Evolutionary conservation across 2,888 invertebrate genomes (phyloP).

Genomic region (Chaetogeoica ovagalla): DNA sequence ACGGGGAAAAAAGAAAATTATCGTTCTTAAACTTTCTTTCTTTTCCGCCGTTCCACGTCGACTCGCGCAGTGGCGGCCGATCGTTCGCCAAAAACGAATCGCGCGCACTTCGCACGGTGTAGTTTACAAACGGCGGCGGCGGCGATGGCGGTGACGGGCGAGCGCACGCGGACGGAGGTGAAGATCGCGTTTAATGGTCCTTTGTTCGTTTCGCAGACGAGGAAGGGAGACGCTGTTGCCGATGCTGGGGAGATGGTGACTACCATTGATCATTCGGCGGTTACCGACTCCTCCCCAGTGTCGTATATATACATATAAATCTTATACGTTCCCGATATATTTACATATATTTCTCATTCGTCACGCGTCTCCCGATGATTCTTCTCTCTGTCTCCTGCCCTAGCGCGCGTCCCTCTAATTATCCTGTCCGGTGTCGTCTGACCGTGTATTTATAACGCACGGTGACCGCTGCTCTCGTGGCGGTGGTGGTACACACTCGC

Average conservation of each 20-base stretch:
- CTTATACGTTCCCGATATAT: conserved; percentile 13
- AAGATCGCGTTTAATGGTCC: conserved; percentile 41
- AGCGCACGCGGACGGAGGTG: background rate
- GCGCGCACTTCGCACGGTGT: conserved; percentile 1
- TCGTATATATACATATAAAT: background rate
- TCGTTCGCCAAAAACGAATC: conserved; percentile 20
- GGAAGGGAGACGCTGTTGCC: background rate
- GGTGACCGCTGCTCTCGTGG: too few species aligned
- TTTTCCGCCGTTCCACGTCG: background rate
- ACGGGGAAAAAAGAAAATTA: conserved; percentile 2
- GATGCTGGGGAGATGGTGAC: conserved; percentile 1
- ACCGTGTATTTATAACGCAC: too few species aligned
- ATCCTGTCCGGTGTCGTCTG: background rate
- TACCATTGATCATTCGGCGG: conserved; percentile 44
- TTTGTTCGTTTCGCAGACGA: conserved; percentile 19
- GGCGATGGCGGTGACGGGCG: too few species aligned
- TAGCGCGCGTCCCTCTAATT: background rate
- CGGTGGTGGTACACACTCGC: too few species aligned
- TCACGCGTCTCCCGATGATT: conserved; percentile 1
- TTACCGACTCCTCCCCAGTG: conserved; percentile 31
- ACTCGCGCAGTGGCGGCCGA: background rate
- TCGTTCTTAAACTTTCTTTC: conserved; percentile 36
- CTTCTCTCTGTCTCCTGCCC: background rate
- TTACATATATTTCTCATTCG: conserved; percentile 49
- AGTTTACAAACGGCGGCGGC: background rate